Conservation (phyloP, 2,113 vertebrate genomes). For the Azemiops feae region DNA sequence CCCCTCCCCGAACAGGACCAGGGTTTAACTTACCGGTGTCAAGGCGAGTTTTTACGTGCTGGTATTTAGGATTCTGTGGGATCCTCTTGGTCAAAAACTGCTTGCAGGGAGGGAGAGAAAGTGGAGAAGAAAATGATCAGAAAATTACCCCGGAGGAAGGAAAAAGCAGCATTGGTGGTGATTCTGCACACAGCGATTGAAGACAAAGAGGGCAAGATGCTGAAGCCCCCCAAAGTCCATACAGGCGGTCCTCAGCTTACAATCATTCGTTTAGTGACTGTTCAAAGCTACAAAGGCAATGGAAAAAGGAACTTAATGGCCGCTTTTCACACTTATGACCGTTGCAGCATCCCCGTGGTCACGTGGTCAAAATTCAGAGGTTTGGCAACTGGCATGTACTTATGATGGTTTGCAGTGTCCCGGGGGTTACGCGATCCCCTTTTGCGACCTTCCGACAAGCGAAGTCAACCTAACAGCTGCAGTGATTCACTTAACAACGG, state of each 20-base stretch:
- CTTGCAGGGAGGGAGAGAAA: not conserved
- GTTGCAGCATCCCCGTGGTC: not conserved
- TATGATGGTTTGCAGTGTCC: not conserved
- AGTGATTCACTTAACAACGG: not conserved
- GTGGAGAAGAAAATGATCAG: not conserved
- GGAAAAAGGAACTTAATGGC: not conserved
- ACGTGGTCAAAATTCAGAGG: not conserved
- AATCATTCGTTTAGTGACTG: not conserved
- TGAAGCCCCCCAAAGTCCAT: not conserved
- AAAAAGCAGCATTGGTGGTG: not conserved
- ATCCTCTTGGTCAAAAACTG: slow-evolving; percentile 86
- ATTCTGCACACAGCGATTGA: not conserved
- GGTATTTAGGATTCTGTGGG: slow-evolving; percentile 87
- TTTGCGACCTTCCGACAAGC: not conserved
- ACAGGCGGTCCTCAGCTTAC: not conserved
- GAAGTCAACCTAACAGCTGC: not conserved
- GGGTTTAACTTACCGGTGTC: slow-evolving; percentile 81
- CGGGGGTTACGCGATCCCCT: not conserved
- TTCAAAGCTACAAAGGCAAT: not conserved
- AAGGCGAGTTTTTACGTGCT: slow-evolving; percentile 84
- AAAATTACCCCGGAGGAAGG: not conserved
- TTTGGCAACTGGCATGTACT: not conserved
- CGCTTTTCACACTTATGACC: not conserved
- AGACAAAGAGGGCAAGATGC: not conserved
- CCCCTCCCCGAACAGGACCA: rapidly evolving